phyloP scores from a whole-genome alignment of 2,888 invertebrate genomes.

The Orthosia gothica region DNA sequence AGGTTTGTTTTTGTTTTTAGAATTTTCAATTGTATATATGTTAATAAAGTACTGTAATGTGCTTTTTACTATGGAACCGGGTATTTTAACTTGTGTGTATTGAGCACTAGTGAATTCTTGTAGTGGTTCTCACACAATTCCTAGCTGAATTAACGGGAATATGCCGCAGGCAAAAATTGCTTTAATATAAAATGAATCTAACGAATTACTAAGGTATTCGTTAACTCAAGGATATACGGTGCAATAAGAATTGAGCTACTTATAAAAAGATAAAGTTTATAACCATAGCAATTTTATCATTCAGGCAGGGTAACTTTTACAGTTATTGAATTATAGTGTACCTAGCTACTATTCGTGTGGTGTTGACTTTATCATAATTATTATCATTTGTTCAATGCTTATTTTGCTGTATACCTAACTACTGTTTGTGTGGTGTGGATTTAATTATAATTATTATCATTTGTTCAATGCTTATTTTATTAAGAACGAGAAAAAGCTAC shows the following conservation, averaged over 20 bases:
- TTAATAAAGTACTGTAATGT: background rate
- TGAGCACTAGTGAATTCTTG: background rate
- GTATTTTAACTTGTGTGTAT: background rate
- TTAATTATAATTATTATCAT: background rate
- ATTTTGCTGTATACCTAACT: background rate
- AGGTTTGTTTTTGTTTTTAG: too few relatives aligned
- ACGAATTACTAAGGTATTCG: slow-evolving; percentile 57
- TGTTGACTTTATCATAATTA: background rate
- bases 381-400: background rate
- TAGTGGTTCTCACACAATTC: slow-evolving; percentile 19
- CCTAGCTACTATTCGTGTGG: background rate
- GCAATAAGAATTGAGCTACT: slow-evolving; percentile 45
- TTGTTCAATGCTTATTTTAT: background rate
- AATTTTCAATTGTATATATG: too few relatives aligned
- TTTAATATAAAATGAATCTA: slow-evolving; percentile 53
- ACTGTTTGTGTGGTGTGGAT: slow-evolving; percentile 2
- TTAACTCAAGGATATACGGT: slow-evolving; percentile 53
- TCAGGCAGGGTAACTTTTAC: slow-evolving; percentile 2
- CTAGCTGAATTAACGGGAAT: slow-evolving; percentile 31
- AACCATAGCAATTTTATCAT: slow-evolving; percentile 14
- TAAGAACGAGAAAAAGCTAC: background rate
- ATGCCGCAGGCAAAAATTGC: slow-evolving; percentile 38
- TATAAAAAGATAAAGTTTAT: slow-evolving; percentile 53
- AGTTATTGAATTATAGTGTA: background rate
- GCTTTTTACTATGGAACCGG: background rate